Conservation (phyloP, 2,113 vertebrate genomes). For the Microcebus griseorufus region DNA sequence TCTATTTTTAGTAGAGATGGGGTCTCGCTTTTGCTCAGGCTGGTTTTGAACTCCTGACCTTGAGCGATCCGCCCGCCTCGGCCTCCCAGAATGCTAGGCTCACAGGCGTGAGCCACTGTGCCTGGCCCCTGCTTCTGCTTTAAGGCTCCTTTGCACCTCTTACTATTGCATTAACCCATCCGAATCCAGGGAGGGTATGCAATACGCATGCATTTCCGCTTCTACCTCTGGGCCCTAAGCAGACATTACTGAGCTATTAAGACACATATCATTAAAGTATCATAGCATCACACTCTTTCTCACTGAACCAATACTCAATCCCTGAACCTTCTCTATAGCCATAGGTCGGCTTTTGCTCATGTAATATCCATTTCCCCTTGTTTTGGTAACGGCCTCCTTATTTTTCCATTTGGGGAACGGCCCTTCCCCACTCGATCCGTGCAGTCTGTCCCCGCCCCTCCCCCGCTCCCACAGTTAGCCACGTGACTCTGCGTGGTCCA, state of each 20-base stretch:
- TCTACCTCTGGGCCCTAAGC: too few relatives aligned
- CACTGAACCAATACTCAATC: background rate
- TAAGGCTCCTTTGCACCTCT: background rate
- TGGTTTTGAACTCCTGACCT: too few relatives aligned
- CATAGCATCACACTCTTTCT: background rate
- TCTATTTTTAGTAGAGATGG: too few relatives aligned
- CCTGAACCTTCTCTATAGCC: background rate
- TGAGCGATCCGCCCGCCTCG: too few relatives aligned
- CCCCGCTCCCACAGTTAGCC: too few relatives aligned
- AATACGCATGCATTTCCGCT: fast-evolving
- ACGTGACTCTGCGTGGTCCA: background rate
- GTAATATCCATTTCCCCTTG: background rate
- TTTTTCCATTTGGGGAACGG: background rate
- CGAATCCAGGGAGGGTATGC: too few relatives aligned
- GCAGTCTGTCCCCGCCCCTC: background rate
- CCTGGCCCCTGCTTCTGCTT: too few relatives aligned
- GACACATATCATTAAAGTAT: too few relatives aligned
- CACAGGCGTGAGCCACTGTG: too few relatives aligned
- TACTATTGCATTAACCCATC: background rate
- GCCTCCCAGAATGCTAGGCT: too few relatives aligned
- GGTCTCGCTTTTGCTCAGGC: too few relatives aligned
- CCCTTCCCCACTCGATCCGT: background rate
- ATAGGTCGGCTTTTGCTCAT: background rate
- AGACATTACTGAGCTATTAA: background rate
- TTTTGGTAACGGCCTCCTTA: background rate